A percentile compares a stretch with the other conserved stretches of the same genome.
phyloP scores from a whole-genome alignment of 2,797 vertebrate species.

The Chrosomus eos region DNA sequence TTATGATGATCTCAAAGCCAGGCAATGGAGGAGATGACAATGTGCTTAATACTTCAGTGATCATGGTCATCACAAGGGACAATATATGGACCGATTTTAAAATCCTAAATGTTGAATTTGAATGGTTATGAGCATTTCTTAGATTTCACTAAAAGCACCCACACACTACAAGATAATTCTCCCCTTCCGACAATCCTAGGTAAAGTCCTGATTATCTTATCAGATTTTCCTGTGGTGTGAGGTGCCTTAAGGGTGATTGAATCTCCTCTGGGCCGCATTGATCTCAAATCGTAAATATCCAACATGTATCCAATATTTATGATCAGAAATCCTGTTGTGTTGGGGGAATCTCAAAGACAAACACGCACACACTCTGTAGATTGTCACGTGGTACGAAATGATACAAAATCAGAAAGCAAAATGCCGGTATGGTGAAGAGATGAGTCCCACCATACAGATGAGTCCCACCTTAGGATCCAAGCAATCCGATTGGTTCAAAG shows the following conservation, averaged over 20 bases:
- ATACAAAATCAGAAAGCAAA: not conserved
- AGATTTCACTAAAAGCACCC: not conserved
- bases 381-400: not conserved
- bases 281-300: not conserved
- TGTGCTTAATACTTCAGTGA: constrained; percentile 26
- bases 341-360: not conserved
- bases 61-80: constrained; percentile 17
- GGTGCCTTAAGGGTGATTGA: not conserved
- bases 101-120: not conserved
- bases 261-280: not conserved
- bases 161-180: not conserved
- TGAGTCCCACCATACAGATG: too few relatives aligned
- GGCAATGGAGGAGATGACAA: not conserved
- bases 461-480: too few relatives aligned
- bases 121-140: constrained; percentile 21
- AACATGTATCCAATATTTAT: not conserved
- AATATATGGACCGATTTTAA: not conserved
- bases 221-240: not conserved
- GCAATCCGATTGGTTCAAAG: too few relatives aligned
- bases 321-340: not conserved
- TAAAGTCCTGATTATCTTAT: not conserved
- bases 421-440: not conserved
- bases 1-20: constrained; percentile 10
- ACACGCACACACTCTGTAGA: not conserved
- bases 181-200: not conserved